phyloP scores from a whole-genome alignment of 2,797 vertebrate genomes.

The Artibeus jamaicensis region DNA sequence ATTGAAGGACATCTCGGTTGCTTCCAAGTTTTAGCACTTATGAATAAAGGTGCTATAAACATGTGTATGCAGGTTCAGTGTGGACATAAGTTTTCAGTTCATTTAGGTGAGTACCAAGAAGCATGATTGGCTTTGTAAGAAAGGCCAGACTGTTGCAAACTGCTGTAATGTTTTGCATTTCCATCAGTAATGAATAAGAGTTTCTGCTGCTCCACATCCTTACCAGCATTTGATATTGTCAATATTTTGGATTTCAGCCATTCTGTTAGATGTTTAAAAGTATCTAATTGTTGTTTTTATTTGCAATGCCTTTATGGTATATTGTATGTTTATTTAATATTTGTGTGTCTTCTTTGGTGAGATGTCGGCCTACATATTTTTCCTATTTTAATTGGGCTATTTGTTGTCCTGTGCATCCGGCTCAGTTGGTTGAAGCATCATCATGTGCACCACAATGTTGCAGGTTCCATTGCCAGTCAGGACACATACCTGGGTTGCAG shows the following conservation, averaged over 20 bases:
- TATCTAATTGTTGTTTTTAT: background rate
- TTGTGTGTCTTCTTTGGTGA: background rate
- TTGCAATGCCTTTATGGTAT: background rate
- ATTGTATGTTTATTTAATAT: background rate
- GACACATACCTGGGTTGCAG: background rate
- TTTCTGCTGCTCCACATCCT: background rate
- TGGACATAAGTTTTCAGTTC: background rate
- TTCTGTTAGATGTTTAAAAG: background rate
- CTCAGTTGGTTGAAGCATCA: background rate
- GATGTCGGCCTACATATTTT: background rate
- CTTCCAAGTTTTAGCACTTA: background rate
- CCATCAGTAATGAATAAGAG: background rate
- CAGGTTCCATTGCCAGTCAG: background rate
- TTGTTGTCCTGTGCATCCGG: background rate
- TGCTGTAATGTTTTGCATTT: background rate
- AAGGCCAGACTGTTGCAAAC: background rate
- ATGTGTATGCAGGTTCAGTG: background rate
- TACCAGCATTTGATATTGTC: background rate
- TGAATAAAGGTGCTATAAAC: background rate
- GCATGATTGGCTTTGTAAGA: background rate
- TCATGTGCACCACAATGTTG: background rate
- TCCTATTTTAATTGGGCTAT: background rate
- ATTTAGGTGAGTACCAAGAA: background rate
- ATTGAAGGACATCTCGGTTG: background rate
- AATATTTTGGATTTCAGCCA: background rate